phyloP scores from a whole-genome alignment of 2,113 vertebrate genomes.

The Colaptes auratus region DNA sequence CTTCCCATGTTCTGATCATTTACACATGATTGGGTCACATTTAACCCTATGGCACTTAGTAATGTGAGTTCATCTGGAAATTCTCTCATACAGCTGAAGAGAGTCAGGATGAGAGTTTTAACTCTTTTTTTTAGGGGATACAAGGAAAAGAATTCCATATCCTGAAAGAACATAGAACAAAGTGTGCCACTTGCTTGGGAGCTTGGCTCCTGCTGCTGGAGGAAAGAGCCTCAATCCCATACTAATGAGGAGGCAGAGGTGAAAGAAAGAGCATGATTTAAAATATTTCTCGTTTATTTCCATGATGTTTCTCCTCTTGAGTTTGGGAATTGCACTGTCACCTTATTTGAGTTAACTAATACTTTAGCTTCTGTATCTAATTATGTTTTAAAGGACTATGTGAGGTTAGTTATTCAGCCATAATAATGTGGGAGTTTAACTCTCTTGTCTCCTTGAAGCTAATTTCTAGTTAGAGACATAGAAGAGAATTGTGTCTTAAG shows the following conservation, averaged over 20 bases:
- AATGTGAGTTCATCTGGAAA: not conserved
- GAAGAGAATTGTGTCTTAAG: not conserved
- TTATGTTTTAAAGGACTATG: not conserved
- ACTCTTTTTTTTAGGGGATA: not conserved
- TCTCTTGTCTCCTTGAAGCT: not conserved
- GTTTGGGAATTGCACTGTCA: not conserved
- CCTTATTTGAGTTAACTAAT: not conserved
- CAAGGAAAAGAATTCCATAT: constrained; percentile 29
- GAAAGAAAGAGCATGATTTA: constrained; percentile 11
- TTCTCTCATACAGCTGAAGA: not conserved
- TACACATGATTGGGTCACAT: not conserved
- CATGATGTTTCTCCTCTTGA: not conserved
- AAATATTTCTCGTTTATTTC: not conserved
- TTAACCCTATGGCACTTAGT: not conserved
- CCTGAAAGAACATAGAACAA: constrained; percentile 54
- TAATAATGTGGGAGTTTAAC: not conserved
- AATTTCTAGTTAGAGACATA: not conserved
- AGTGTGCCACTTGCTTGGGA: constrained; percentile 49
- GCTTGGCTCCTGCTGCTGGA: constrained; percentile 46
- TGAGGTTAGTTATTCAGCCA: not conserved
- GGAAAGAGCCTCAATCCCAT: constrained; percentile 36
- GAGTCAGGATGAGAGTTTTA: not conserved
- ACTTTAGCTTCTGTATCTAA: not conserved
- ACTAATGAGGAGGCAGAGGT: constrained; percentile 57
- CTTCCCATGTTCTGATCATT: not conserved